Percentiles rank a stretch among this genome's conserved stretches.
These are phyloP conservation scores for Melopsittacus undulatus DNA, from an alignment of 2,797 vertebrate species.

Conservation along the genomic window DNA sequence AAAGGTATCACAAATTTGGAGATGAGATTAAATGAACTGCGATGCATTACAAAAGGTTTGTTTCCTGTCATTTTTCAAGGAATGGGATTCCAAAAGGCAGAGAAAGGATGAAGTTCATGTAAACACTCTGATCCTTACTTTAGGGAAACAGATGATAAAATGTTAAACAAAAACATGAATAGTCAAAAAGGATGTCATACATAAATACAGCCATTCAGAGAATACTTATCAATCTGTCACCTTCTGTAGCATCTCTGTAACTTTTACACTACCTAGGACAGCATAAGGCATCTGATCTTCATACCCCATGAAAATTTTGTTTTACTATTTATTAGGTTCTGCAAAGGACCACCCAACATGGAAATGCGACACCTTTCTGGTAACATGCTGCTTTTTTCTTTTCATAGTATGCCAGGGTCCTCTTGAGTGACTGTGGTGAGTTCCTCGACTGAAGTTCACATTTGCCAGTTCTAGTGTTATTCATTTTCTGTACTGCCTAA, in stretches of 20 bases:
- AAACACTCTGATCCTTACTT: neutral
- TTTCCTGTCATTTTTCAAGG: neutral
- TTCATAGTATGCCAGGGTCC: neutral
- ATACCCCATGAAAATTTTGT: neutral
- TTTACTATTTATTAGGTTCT: neutral
- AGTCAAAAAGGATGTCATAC: neutral
- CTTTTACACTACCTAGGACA: neutral
- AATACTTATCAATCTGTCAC: neutral
- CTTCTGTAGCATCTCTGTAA: neutral
- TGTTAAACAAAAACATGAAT: neutral
- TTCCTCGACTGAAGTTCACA: neutral
- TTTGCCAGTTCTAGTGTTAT: neutral
- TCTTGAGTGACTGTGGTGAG: rapidly evolving
- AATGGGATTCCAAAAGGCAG: neutral
- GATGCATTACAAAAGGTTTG: neutral
- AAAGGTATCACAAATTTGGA: neutral
- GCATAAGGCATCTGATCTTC: neutral
- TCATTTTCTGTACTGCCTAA: neutral
- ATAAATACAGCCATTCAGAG: neutral
- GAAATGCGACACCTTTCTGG: neutral
- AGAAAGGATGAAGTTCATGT: neutral
- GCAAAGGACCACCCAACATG: neutral
- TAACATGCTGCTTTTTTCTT: neutral
- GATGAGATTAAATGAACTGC: neutral
- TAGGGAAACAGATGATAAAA: neutral